phyloP scores from a whole-genome alignment of 2,797 vertebrate genomes.

The Poeciliopsis turneri region DNA sequence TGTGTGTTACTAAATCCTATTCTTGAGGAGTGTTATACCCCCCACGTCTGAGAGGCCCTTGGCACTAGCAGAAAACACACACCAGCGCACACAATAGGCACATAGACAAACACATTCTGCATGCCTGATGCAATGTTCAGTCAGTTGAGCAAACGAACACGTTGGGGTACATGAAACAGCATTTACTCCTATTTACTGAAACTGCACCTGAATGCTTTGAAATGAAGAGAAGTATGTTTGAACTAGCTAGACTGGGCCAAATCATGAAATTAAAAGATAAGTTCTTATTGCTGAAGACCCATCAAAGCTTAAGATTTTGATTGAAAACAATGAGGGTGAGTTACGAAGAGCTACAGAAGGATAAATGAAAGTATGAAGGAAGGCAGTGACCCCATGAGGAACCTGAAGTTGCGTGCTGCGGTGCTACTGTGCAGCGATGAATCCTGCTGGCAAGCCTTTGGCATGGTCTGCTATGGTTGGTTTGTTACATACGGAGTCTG shows the following conservation, averaged over 20 bases:
- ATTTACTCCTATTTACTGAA: slow-evolving; percentile 53
- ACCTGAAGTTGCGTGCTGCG: slow-evolving; percentile 42
- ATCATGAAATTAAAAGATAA: slow-evolving; percentile 41
- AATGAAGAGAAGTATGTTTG: slow-evolving; percentile 23
- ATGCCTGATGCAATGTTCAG: slow-evolving; percentile 77
- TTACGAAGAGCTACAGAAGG: slow-evolving; percentile 40
- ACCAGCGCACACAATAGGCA: slow-evolving; percentile 48
- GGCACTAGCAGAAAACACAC: slow-evolving; percentile 60
- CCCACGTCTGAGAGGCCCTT: slow-evolving; percentile 67
- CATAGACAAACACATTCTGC: slow-evolving; percentile 69
- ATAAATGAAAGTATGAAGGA: slow-evolving; percentile 56
- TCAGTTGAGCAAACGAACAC: slow-evolving; percentile 69
- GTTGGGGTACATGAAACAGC: slow-evolving; percentile 59
- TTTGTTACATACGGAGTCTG: slow-evolving; percentile 51
- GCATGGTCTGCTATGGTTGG: slow-evolving; percentile 43
- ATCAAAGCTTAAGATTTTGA: slow-evolving; percentile 43
- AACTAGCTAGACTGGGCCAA: slow-evolving; percentile 18
- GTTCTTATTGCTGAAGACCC: slow-evolving; percentile 40
- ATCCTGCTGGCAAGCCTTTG: slow-evolving; percentile 59
- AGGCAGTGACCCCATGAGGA: slow-evolving; percentile 51
- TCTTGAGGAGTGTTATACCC: slow-evolving; percentile 76
- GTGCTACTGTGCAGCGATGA: slow-evolving; percentile 54
- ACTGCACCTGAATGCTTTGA: slow-evolving; percentile 45
- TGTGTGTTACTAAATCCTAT: slow-evolving; percentile 77
- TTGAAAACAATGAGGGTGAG: slow-evolving; percentile 49